Evolutionary conservation across 2,113 vertebrate species (phyloP), one percentile per base, ranked within the genome.

Genomic region (Oryzias javanicus): DNA sequence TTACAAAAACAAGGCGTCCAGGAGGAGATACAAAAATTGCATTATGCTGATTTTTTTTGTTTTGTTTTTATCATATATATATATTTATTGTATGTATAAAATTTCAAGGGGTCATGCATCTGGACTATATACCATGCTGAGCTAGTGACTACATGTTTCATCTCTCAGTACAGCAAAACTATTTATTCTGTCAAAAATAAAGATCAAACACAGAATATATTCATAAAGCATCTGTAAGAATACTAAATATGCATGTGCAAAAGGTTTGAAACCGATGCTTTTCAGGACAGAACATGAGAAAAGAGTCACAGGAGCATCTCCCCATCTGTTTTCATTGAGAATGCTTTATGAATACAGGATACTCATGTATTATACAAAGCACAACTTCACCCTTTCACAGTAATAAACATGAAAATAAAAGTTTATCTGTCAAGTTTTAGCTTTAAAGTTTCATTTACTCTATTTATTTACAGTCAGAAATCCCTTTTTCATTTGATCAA

Each of bases 221-320:
- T 91, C 89, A 90, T 88, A 90, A 91, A 90, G 86, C 89, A 88
- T 88, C 85, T 87, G 60, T 83, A 74, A 76, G 77, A 88, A 87
- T 79, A 81, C 81, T 81, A 64, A 83, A 75, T 83, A 80, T 68
- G 73, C 76, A 79, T 88, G 74, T 83, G 79, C 78, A 87, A 85
- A 79, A 78, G 73, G 72, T 79, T 68, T 60, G 67, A 77, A 35
- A 80, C 62, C 72, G 70, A 64, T 67, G 27, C 68, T 79, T 76
- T 74, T 69, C 63, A 46, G 72, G 69, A 88, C 82, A 76, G 59
- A 79, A 85, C 79, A 73, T 22, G 64, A 56, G 70, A 81, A 74
- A 73, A 78, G 86, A 85, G 55, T 83, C 72, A 70, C 67, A 73
- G 60, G 67, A 67, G 64, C 40, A 7, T 53, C 60, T 42, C 29